These are phyloP conservation scores for Rhyzopertha dominica DNA, from an alignment of 1,140 invertebrate species.

Conservation along the genomic window DNA sequence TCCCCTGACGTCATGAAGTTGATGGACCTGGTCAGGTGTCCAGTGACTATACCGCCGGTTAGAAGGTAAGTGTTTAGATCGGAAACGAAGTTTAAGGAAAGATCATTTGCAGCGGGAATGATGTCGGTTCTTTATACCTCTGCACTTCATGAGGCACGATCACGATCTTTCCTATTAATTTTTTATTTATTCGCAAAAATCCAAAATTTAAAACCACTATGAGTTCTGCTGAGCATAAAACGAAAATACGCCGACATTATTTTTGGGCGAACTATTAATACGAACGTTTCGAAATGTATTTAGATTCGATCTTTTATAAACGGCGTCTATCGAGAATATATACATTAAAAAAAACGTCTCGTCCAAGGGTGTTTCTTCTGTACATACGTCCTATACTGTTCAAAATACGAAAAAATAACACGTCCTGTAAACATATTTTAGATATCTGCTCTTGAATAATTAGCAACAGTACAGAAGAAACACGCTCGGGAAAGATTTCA, in stretches of 20 bases:
- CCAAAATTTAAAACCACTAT: background rate
- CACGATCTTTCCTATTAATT: background rate
- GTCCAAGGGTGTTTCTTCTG: too few species aligned
- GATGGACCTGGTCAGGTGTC: slow-evolving; percentile 30
- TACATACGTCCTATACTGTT: too few species aligned
- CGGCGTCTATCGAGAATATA: too few species aligned
- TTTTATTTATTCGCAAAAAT: background rate
- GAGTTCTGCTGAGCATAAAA: background rate
- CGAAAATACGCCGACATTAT: slow-evolving; percentile 1
- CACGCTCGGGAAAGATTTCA: too few species aligned
- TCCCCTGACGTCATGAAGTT: slow-evolving; percentile 33
- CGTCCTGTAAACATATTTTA: too few species aligned
- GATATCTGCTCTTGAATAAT: too few species aligned
- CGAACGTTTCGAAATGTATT: too few species aligned
- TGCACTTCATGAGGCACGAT: background rate
- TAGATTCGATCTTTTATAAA: too few species aligned
- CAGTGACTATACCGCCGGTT: slow-evolving; percentile 28
- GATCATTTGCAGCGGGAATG: slow-evolving; percentile 5
- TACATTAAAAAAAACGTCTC: too few species aligned
- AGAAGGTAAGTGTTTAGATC: slow-evolving; percentile 29
- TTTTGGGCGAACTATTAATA: too few species aligned
- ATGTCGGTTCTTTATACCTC: slow-evolving; percentile 7
- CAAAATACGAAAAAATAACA: too few species aligned
- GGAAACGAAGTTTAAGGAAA: slow-evolving; percentile 5
- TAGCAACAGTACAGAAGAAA: too few species aligned